Evolutionary conservation across 2,797 vertebrate species (phyloP).

Genomic region (Paramormyrops hopkinsi): DNA sequence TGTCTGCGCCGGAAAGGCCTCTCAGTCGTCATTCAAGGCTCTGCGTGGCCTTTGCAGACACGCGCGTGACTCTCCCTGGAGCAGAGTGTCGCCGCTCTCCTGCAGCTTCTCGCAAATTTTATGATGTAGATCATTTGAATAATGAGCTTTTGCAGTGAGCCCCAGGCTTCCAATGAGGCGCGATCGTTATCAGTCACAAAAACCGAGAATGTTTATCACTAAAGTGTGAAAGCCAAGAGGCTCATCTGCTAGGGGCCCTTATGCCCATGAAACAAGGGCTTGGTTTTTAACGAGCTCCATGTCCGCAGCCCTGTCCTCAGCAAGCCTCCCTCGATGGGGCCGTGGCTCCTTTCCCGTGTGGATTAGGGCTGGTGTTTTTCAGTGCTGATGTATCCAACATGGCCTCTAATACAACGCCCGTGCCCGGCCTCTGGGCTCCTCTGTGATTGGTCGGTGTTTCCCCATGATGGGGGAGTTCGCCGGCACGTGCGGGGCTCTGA

Average conservation of each 20-base stretch:
- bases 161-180: neutral
- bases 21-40: neutral
- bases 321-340: neutral
- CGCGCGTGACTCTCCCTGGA: neutral
- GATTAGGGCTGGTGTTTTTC: neutral
- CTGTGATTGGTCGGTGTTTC: neutral
- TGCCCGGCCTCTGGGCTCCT: neutral
- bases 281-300: neutral
- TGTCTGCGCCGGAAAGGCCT: neutral
- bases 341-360: neutral
- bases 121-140: neutral
- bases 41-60: neutral
- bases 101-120: neutral
- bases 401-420: neutral
- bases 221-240: conserved; percentile 7
- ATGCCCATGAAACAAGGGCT: neutral
- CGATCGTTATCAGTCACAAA: neutral
- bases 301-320: neutral
- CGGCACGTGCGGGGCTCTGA: neutral
- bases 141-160: neutral
- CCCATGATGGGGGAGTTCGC: neutral
- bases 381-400: neutral
- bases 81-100: neutral
- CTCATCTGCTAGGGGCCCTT: neutral
- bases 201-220: conserved; percentile 24